Evolutionary conservation across 1,140 invertebrate species (phyloP).

Genomic region (Trissolcus basalis): DNA sequence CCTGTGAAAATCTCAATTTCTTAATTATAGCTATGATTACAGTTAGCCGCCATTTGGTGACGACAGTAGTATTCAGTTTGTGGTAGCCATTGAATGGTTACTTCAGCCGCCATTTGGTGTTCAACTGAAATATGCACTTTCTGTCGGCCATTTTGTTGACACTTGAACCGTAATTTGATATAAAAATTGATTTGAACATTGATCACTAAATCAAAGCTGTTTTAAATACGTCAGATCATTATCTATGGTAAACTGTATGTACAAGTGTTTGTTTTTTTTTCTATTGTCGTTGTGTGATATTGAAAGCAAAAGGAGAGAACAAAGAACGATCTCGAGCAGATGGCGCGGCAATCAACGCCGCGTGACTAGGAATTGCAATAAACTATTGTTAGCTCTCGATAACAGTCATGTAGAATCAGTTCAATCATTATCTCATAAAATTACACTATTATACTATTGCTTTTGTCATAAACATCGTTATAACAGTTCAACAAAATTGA

Average conservation of each 20-base stretch:
- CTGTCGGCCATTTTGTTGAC: too few relatives aligned
- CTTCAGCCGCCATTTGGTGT: too few relatives aligned
- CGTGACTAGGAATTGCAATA: conserved; percentile 58
- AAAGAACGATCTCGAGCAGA: conserved; percentile 35
- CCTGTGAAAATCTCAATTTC: too few relatives aligned
- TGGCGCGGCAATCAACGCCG: conserved; percentile 49
- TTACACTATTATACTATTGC: conserved; percentile 72
- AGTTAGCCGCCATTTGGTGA: too few relatives aligned
- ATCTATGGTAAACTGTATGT: conserved; percentile 11
- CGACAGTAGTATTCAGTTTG: too few relatives aligned
- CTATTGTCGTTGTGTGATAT: conserved; percentile 51
- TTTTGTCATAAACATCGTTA: conserved; percentile 72
- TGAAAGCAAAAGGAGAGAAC: conserved; percentile 21
- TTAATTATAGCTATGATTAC: too few relatives aligned
- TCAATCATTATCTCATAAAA: conserved; percentile 58
- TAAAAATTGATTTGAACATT: too few relatives aligned
- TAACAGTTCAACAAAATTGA: conserved; percentile 74
- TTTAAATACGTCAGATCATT: not conserved
- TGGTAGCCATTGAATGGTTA: too few relatives aligned
- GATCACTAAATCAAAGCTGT: too few relatives aligned
- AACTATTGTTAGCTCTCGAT: conserved; percentile 65
- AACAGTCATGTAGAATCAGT: conserved; percentile 58
- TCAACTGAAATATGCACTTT: too few relatives aligned
- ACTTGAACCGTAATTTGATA: too few relatives aligned
- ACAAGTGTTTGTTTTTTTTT: conserved; percentile 20